Evolutionary conservation across 2,113 vertebrate genomes (phyloP).

Genomic region (Galemys pyrenaicus): DNA sequence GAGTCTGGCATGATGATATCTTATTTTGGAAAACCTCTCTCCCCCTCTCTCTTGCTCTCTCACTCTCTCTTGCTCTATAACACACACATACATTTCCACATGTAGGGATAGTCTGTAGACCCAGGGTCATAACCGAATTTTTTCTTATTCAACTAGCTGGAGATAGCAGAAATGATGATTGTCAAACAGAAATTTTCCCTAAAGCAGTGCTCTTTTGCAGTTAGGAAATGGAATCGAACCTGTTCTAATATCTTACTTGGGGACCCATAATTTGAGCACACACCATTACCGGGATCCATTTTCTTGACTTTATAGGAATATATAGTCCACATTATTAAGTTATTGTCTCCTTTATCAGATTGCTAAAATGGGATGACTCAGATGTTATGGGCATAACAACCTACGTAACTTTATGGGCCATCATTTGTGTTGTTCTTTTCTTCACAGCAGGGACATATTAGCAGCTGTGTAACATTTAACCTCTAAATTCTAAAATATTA

Average conservation of each 20-base stretch:
- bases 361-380: constrained; percentile 68
- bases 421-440: constrained; percentile 39
- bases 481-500: constrained; percentile 53
- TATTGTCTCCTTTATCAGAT: constrained; percentile 65
- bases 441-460: constrained; percentile 30
- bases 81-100: not conserved
- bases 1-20: not conserved
- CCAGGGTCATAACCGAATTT: not conserved
- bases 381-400: constrained; percentile 36
- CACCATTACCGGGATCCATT: constrained; percentile 54
- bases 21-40: not conserved
- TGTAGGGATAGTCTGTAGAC: not conserved
- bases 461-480: constrained; percentile 45
- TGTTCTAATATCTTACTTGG: constrained; percentile 61
- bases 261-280: constrained; percentile 44
- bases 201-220: constrained; percentile 49
- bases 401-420: not conserved
- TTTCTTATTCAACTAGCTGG: not conserved
- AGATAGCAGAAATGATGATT: not conserved
- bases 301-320: constrained; percentile 68
- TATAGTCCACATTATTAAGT: constrained; percentile 54
- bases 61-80: not conserved
- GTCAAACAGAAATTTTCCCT: not conserved
- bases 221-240: constrained; percentile 49
- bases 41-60: not conserved